These are phyloP conservation scores for Bovichtus diacanthus DNA, from an alignment of 2,797 vertebrate genomes.

Conservation along the genomic window DNA sequence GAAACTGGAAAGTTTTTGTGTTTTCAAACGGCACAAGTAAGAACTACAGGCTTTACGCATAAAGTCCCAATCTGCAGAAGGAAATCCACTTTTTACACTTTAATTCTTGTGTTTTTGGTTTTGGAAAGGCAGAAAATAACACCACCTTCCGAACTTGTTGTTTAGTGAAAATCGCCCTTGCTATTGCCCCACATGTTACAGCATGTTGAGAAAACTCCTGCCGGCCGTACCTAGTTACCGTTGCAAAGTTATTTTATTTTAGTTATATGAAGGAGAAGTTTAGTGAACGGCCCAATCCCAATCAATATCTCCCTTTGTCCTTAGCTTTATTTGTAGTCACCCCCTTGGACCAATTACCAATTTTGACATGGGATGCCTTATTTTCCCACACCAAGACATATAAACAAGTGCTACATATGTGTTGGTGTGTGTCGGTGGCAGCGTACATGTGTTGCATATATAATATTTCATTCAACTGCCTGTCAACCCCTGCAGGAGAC, in stretches of 20 bases:
- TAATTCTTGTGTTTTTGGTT: neutral
- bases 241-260: neutral
- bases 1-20: no score
- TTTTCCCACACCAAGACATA: no score
- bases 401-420: conserved; percentile 31
- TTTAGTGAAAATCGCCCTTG: neutral
- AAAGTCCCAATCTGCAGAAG: no score
- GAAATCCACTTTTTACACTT: no score
- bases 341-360: neutral
- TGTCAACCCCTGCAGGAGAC: conserved; percentile 22
- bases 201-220: neutral
- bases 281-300: neutral
- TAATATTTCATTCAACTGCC: conserved; percentile 22
- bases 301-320: neutral
- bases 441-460: neutral
- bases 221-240: neutral
- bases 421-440: conserved; percentile 1
- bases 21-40: no score
- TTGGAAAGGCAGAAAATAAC: neutral
- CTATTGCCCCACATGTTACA: neutral
- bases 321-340: neutral
- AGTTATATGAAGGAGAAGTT: neutral
- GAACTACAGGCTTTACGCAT: no score
- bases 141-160: neutral
- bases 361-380: neutral